phyloP scores from a whole-genome alignment of 2,113 vertebrate species.

The Pterophyllum scalare region DNA sequence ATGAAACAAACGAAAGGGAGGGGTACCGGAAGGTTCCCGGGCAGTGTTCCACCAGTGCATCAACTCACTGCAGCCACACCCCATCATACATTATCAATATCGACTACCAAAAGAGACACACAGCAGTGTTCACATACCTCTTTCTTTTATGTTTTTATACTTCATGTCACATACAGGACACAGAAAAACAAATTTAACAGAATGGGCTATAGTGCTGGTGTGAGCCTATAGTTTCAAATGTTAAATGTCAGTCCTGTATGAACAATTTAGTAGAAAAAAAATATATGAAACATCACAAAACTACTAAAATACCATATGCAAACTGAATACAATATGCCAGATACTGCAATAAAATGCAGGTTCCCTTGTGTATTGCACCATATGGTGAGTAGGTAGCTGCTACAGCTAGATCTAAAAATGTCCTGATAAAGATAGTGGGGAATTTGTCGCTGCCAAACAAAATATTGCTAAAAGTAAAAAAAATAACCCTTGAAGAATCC shows the following conservation, averaged over 20 bases:
- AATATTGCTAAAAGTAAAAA: constrained; percentile 23
- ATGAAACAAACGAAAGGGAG: constrained; percentile 47
- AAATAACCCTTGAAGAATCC: constrained; percentile 28
- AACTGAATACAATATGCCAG: not conserved
- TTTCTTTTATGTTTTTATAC: not conserved
- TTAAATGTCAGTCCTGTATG: not conserved
- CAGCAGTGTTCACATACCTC: constrained; percentile 6
- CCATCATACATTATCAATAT: constrained; percentile 40
- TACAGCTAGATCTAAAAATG: not conserved
- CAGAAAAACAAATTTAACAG: not conserved
- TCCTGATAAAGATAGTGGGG: not conserved
- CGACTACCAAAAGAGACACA: constrained; percentile 11
- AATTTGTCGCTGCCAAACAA: constrained; percentile 3
- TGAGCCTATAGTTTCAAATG: not conserved
- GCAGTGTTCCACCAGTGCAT: constrained; percentile 66
- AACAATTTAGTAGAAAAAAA: not conserved
- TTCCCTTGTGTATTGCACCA: not conserved
- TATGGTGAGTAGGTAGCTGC: constrained; percentile 28
- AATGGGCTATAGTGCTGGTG: not conserved
- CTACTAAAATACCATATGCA: not conserved
- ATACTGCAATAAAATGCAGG: not conserved
- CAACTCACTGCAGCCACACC: constrained; percentile 69
- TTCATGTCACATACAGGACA: not conserved
- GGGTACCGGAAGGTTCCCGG: constrained; percentile 54
- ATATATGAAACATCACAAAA: not conserved